A percentile compares a stretch with the other conserved stretches of the same genome.
Evolutionary conservation across 2,113 vertebrate genomes (phyloP).

Genomic region (Rafetus swinhoei): DNA sequence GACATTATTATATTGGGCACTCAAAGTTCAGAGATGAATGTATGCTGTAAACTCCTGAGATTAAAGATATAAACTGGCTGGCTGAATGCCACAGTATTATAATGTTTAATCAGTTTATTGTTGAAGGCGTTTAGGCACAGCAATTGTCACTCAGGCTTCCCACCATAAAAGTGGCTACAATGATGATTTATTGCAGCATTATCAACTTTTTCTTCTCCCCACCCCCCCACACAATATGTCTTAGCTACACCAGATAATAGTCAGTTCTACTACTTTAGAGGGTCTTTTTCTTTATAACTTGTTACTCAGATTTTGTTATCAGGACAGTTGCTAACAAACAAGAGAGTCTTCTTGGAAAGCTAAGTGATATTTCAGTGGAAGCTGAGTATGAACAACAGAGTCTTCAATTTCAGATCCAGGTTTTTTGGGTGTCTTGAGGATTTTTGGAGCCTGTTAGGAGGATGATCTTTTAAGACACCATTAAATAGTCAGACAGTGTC

Average conservation of each 20-base stretch:
- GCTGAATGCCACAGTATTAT: background rate
- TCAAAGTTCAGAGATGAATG: background rate
- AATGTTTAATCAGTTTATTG: background rate
- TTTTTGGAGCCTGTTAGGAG: background rate
- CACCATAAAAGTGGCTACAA: background rate
- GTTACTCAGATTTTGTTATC: background rate
- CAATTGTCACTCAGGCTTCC: background rate
- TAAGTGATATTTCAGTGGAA: accelerated
- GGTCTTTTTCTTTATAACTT: background rate
- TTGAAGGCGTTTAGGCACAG: accelerated
- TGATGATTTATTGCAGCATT: background rate
- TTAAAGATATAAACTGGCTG: background rate
- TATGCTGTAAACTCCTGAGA: background rate
- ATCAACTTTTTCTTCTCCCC: background rate
- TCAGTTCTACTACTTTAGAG: background rate
- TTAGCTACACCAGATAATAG: background rate
- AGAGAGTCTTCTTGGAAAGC: accelerated
- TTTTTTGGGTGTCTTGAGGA: background rate
- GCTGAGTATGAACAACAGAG: background rate
- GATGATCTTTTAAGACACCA: background rate
- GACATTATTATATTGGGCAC: background rate
- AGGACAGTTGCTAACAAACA: background rate
- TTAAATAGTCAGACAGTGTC: background rate
- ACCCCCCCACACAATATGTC: accelerated
- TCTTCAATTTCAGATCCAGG: background rate